Evolutionary conservation across 2,797 vertebrate species (phyloP).

Genomic region (Serranus cabrilla): DNA sequence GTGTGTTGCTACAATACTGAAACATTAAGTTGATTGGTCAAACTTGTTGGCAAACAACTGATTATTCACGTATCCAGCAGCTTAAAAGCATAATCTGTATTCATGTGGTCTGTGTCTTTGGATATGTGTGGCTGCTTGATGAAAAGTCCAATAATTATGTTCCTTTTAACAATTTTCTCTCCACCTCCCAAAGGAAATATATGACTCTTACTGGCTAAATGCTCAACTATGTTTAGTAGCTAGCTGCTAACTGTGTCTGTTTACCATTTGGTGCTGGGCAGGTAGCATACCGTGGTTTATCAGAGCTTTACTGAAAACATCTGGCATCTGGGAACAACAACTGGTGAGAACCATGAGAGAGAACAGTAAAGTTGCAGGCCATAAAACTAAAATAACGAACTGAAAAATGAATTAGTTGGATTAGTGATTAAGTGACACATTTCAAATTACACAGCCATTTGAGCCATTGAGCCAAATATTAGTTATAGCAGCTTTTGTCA

Average conservation of each 20-base stretch:
- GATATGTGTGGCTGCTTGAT: not conserved
- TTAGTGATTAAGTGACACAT: not conserved
- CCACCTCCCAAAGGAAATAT: not conserved
- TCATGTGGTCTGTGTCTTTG: not conserved
- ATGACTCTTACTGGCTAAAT: not conserved
- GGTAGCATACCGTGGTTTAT: not conserved
- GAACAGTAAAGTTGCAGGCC: not conserved
- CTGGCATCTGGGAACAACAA: not conserved
- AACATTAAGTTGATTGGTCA: not conserved
- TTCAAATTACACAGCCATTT: no score
- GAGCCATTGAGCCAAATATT: no score
- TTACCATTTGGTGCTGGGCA: not conserved
- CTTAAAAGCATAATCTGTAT: not conserved
- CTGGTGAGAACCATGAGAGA: not conserved
- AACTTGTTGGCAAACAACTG: not conserved
- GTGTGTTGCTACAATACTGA: conserved; percentile 15
- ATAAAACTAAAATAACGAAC: not conserved
- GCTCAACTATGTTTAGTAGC: not conserved
- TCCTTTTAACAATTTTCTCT: conserved; percentile 5
- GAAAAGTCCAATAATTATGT: not conserved
- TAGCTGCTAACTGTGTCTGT: not conserved
- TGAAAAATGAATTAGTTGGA: not conserved
- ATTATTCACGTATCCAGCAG: not conserved
- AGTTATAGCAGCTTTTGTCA: no score
- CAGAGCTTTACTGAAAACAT: not conserved